Base-by-base conservation (phyloP, 2,113 vertebrate species). In the Pipra filicauda region DNA sequence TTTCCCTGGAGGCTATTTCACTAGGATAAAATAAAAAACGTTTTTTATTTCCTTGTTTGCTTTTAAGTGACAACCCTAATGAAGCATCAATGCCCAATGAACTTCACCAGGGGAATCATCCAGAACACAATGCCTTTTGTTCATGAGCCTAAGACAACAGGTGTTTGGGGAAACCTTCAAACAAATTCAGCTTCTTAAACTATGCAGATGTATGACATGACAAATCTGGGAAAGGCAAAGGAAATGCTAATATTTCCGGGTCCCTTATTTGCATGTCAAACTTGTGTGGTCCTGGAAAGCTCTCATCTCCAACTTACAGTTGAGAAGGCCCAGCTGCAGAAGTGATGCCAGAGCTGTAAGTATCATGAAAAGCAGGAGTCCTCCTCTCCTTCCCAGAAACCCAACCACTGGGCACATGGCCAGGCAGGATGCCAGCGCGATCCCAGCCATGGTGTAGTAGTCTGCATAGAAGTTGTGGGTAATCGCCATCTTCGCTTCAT, bases 301-400 rank as follows among this genome's bases (percentile, higher is more conserved):
- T 57, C 17, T 78, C 1, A 5, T 78, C 41, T 80, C 72, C 58
- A 76, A 98, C 99, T 99, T 92, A 99, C 99, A 93, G 98, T 99
- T 99, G 74, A 99, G 99, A 72, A 99, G 98, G 52, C 99, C 99
- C 16, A 99, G 98, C 97, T 99, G 99, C 43, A 99, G 98, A 31
- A 99, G 98, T 0, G 99, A 99, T 11, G 99, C 99, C 93, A 99
- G 97, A 14, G 99, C 99, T 1, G 99, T 99, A 41, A 99, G 98
- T 89, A 99, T 99, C 99, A 99, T 99, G 97, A 99, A 99, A 79
- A 99, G 98, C 79, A 99, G 98, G 77, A 99, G 98, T 11, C 99
- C 99, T 12, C 99, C 99, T 58, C 99, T 98, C 64, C 99, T 98
- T 16, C 99, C 99, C 91, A 99, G 98, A 51, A 99, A 95, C 11